phyloP scores from a whole-genome alignment of 1,140 invertebrate genomes.

The Physella acuta region DNA sequence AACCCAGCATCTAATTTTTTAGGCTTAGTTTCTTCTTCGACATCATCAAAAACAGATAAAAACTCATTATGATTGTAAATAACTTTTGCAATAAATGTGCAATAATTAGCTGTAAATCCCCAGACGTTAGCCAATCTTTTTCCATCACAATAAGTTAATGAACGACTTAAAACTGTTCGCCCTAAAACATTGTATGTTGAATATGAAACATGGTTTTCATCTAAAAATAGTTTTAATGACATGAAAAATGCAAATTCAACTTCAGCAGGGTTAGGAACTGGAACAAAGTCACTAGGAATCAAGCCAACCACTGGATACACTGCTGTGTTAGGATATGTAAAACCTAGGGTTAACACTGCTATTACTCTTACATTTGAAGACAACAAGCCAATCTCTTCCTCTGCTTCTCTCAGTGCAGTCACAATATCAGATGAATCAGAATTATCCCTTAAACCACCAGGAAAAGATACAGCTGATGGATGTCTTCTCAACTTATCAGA shows the following conservation, averaged over 20 bases:
- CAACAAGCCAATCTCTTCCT: slow-evolving; percentile 41
- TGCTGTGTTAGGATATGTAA: slow-evolving; percentile 32
- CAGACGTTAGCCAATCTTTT: slow-evolving; percentile 24
- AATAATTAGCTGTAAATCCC: slow-evolving; percentile 31
- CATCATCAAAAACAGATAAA: background rate
- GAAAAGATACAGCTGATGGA: slow-evolving; percentile 31
- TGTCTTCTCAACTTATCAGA: background rate
- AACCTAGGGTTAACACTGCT: slow-evolving; percentile 27
- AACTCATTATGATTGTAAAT: slow-evolving; percentile 3
- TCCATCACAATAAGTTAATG: slow-evolving; percentile 14
- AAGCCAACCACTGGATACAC: slow-evolving; percentile 37
- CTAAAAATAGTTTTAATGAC: slow-evolving; percentile 35
- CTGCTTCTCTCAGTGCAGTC: slow-evolving; percentile 39
- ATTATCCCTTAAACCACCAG: slow-evolving; percentile 36
- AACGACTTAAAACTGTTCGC: background rate
- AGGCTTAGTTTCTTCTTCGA: background rate
- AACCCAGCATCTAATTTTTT: slow-evolving; percentile 5
- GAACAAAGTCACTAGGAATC: slow-evolving; percentile 34
- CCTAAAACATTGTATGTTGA: background rate
- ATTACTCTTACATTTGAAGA: slow-evolving; percentile 31
- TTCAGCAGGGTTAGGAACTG: slow-evolving; percentile 33
- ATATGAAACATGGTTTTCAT: slow-evolving; percentile 6
- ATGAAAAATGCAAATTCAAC: slow-evolving; percentile 34
- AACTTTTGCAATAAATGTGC: slow-evolving; percentile 26
- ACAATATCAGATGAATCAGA: slow-evolving; percentile 29